Evolutionary conservation across 2,797 vertebrate genomes (phyloP), one percentile per base, ranked within the genome.

Genomic region (Argentina silus): DNA sequence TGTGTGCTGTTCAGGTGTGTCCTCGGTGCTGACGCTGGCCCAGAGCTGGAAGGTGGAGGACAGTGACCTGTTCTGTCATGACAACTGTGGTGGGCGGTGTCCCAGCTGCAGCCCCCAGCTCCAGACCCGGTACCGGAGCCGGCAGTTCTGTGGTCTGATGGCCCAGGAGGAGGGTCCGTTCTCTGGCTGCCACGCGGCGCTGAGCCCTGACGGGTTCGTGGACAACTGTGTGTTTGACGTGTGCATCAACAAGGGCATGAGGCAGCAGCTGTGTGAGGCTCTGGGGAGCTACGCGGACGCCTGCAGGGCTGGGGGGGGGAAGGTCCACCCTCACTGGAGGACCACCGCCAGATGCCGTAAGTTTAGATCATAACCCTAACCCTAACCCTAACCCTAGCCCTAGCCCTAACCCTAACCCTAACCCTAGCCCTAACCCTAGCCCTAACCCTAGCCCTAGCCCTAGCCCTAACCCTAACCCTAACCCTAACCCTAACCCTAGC

Each of bases 201-300:
- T 77, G 6, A 59, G 75, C 12, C 83, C 84, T 11, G 12, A 21
- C 14, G 61, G 72, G 11, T 85, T 75, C 65, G 23, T 81, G 4
- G 77, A 85, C 14, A 84, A 85, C 53, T 89, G 87, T 77, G 80
- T 86, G 7, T 85, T 81, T 75, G 87, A 87, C 62, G 73, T 84
- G 14, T 86, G 84, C 65, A 75, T 86, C 45, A 83, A 86, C 42
- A 83, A 73, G n/a, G 86, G 84, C 4, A 50, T 77, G 27, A 77
- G 56, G 67, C 70, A 14, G 21, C 78, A 83, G 53, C 60, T 85
- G 7, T 88, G 86, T 72, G 76, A 82, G 15, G n/a, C 14, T 6
- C 14, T 53, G 14, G n/a, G 7, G 7, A 53, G 50, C 50, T 53
- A 53, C 14, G 3, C 6, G 14, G 50, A 53, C 15, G 50, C 50